phyloP scores from a whole-genome alignment of 1,140 invertebrate species.

The Penaeus indicus region DNA sequence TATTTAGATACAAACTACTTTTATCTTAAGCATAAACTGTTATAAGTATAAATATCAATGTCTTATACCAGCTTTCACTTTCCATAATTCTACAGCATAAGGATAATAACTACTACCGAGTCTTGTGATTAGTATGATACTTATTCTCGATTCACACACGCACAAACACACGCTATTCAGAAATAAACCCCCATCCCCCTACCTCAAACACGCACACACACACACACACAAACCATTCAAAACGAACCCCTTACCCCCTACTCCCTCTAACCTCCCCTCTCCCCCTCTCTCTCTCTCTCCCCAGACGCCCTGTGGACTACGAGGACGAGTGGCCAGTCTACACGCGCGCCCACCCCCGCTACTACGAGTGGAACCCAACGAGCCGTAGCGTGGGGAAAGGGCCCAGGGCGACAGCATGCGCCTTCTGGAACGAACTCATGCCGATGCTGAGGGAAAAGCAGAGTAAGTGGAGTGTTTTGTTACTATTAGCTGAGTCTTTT shows the following conservation, averaged over 20 bases:
- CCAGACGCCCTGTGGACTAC: conserved; percentile 36
- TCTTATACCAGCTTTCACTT: too few relatives aligned
- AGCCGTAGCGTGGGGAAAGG: conserved; percentile 86
- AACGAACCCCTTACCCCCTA: background rate
- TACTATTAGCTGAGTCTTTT: background rate
- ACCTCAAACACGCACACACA: too few relatives aligned
- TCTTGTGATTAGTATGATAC: too few relatives aligned
- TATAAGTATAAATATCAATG: too few relatives aligned
- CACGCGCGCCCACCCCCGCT: conserved; percentile 72
- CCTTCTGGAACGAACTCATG: conserved; percentile 96
- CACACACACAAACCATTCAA: too few relatives aligned
- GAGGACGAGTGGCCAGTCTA: conserved; percentile 91
- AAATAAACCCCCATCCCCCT: too few relatives aligned
- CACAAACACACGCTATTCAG: too few relatives aligned
- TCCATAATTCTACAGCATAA: too few relatives aligned
- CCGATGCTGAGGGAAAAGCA: conserved; percentile 71
- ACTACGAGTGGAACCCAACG: conserved; percentile 70
- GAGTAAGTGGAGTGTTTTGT: conserved; percentile 9
- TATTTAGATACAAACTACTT: too few relatives aligned
- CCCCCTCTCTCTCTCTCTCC: background rate
- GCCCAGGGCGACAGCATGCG: conserved; percentile 87
- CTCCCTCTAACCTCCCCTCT: background rate
- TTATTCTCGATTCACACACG: too few relatives aligned
- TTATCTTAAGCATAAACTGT: too few relatives aligned
- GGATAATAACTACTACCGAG: too few relatives aligned